These are phyloP conservation scores for Diadumene lineata DNA, from an alignment of 92 coral and sea anemone species.

Conservation along the genomic window DNA sequence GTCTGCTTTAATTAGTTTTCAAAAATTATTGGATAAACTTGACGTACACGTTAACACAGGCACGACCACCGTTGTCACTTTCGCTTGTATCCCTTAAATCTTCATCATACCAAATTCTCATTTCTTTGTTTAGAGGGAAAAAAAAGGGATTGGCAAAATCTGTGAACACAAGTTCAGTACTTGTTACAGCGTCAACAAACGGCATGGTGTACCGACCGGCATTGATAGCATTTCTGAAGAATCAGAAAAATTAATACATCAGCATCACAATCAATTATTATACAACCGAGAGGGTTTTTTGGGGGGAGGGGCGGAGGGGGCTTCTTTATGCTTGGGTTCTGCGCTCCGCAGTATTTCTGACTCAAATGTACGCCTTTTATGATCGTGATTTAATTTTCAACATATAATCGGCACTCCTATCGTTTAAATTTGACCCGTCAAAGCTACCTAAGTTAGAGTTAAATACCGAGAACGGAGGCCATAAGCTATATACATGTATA, in stretches of 20 bases:
- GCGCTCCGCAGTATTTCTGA: too few relatives aligned
- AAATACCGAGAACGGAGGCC: too few relatives aligned
- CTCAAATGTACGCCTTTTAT: too few relatives aligned
- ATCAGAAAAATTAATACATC: neutral
- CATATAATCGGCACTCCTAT: too few relatives aligned
- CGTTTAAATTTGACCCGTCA: too few relatives aligned
- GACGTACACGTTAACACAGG: conserved; percentile 1
- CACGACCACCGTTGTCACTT: conserved; percentile 15
- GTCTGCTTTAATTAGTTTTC: too few relatives aligned
- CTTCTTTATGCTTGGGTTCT: too few relatives aligned
- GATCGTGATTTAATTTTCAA: too few relatives aligned
- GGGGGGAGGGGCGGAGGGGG: too few relatives aligned
- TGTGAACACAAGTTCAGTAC: conserved; percentile 15
- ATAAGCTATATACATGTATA: too few relatives aligned
- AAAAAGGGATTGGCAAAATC: conserved; percentile 8
- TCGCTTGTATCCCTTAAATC: conserved; percentile 1
- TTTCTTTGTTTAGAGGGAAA: conserved; percentile 11
- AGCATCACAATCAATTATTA: neutral
- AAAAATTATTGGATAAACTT: neutral
- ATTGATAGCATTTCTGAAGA: neutral
- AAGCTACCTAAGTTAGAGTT: too few relatives aligned
- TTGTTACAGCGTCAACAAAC: conserved; percentile 4
- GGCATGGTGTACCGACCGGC: conserved; percentile 15
- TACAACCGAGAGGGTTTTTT: too few relatives aligned
- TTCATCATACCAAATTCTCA: conserved; percentile 34